Base-by-base conservation (phyloP, 1,140 invertebrate species). In the Microvelia longipes region DNA sequence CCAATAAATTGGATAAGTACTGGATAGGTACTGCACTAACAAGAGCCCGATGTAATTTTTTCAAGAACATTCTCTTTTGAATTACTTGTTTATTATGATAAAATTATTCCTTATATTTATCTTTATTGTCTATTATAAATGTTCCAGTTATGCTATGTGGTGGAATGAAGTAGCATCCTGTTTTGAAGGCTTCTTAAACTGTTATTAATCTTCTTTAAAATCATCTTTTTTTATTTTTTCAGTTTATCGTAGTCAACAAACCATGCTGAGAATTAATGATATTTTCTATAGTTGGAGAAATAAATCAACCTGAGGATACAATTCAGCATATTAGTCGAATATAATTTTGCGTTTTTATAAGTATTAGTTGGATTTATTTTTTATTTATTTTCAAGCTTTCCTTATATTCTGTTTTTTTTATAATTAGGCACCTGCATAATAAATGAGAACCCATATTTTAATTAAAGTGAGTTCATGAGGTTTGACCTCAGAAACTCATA, bases 211-310 rank as follows among this genome's bases (percentile, higher is more conserved):
- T 60, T 60, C 19, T 60, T 60, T 19, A 60, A 11, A 60, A 60
- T 11, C 19, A 11, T 60, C 19, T 11, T n/a, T 2, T 24, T 13
- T 68, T 61, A 65, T 30, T 2, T 69, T 24, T 66, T 66, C 19
- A 70, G 69, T 70, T 70, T 70, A 63, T 29, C 60, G 69, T 1
- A 67, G 65, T 1, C 69, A 70, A 60, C n/a, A 35, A 28, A 70
- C 69, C 11, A 71, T 71, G 70, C 66, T 71, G 2, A 13, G 70
- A 68, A 71, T 71, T 19, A 71, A 71, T 68, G 70, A 71, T 35
- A 65, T 71, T n/a, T 13, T 11, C n/a, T 15, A 26, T 71, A 28
- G 27, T 11, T 27, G 60, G 70, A 26, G 29, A 67, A 13, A 29
- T 71, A 13, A 71, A 71, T 63, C n/a, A 68, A 11, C 66, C 64